phyloP scores from a whole-genome alignment of 2,888 invertebrate genomes.

The Uropetala carovei region DNA sequence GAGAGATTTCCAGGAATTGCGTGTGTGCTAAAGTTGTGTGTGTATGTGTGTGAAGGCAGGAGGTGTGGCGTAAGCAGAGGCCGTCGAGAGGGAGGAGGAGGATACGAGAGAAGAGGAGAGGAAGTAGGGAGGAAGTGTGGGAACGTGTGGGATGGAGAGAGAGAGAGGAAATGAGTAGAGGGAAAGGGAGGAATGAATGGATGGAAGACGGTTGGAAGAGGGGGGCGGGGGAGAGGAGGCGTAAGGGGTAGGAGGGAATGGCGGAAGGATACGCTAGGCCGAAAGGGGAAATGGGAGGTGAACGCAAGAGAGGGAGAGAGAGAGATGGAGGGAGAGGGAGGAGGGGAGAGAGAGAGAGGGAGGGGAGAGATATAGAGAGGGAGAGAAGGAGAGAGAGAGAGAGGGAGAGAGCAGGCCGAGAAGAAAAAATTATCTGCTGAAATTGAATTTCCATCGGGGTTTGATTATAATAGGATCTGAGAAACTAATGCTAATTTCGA shows the following conservation, averaged over 20 bases:
- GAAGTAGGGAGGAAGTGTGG: background rate
- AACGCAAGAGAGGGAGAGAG: background rate
- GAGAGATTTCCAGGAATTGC: background rate
- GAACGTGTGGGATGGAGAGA: background rate
- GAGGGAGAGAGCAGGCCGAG: background rate
- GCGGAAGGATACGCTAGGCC: constrained; percentile 1
- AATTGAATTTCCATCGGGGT: constrained; percentile 3
- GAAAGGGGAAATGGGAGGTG: background rate
- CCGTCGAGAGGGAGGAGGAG: background rate
- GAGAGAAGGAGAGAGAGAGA: background rate
- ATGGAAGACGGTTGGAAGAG: background rate
- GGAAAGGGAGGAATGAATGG: background rate
- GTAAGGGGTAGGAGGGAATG: background rate
- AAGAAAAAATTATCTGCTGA: background rate
- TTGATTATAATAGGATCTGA: background rate
- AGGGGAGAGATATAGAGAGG: no score
- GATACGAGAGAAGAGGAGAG: background rate
- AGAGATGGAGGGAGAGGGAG: no score
- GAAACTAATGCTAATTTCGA: background rate
- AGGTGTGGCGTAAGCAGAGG: background rate
- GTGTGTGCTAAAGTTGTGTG: no score
- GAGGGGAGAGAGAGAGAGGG: no score
- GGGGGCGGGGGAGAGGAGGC: background rate
- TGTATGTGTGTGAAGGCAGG: background rate
- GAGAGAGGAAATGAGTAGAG: background rate